Conservation (phyloP, 2,113 vertebrate species). For the Actenoides lindsayi region DNA sequence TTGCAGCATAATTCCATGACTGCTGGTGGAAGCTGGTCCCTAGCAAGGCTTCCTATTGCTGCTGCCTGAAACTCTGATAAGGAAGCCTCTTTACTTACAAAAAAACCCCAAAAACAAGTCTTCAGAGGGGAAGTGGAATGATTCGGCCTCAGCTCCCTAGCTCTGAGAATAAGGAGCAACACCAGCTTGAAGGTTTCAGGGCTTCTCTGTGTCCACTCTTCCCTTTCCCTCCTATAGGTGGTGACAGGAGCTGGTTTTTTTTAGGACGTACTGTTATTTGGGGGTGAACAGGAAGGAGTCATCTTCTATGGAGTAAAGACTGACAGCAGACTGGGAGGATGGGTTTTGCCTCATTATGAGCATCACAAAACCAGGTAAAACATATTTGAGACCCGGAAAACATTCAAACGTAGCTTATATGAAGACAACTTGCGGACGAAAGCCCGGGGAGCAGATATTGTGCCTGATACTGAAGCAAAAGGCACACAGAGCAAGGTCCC, state of each 20-base stretch:
- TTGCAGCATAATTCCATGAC: neutral
- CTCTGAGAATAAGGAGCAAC: neutral
- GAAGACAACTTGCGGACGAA: neutral
- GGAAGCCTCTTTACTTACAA: neutral
- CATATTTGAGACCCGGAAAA: neutral
- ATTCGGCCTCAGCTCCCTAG: neutral
- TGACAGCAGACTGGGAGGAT: neutral
- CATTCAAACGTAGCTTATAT: neutral
- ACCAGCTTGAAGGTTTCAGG: neutral
- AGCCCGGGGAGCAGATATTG: neutral
- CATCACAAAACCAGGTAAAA: neutral
- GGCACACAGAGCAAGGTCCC: accelerated
- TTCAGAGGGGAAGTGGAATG: neutral
- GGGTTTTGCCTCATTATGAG: neutral
- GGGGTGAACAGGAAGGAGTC: neutral
- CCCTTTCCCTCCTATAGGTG: neutral
- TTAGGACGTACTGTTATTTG: neutral
- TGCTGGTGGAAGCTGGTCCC: neutral
- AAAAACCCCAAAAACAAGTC: neutral
- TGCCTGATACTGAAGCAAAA: neutral
- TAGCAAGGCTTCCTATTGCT: neutral
- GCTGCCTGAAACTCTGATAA: neutral
- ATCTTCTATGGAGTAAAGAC: neutral
- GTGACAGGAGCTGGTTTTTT: neutral
- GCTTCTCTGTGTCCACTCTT: neutral